Evolutionary conservation across 2,113 vertebrate species (phyloP).

Genomic region (Malurus melanocephalus): DNA sequence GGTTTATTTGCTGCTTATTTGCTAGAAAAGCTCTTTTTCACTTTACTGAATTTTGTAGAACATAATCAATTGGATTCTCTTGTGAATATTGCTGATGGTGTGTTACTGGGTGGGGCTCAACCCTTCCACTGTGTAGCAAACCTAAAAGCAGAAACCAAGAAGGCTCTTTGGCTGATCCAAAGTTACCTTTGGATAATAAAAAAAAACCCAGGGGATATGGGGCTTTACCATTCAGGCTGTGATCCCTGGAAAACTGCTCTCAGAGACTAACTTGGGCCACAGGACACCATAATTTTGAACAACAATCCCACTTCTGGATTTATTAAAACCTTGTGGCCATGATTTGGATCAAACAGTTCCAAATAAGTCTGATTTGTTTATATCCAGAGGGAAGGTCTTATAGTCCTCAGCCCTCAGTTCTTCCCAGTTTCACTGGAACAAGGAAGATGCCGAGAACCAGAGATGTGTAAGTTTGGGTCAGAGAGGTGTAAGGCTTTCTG

Average conservation of each 20-base stretch:
- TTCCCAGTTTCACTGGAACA: not conserved
- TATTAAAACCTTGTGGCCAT: not conserved
- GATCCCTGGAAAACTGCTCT: not conserved
- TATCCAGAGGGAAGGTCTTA: not conserved
- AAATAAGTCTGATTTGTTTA: not conserved
- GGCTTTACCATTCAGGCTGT: not conserved
- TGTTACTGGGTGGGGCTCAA: not conserved
- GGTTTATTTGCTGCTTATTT: not conserved
- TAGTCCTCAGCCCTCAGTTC: not conserved
- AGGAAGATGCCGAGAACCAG: not conserved
- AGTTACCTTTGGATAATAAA: not conserved
- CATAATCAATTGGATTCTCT: not conserved
- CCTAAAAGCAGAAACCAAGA: not conserved
- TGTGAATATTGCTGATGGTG: not conserved
- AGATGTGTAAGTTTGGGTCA: accelerated
- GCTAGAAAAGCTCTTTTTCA: not conserved
- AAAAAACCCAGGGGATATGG: not conserved
- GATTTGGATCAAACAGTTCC: not conserved
- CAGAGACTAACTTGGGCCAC: too few relatives aligned
- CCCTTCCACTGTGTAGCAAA: not conserved
- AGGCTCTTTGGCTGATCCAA: not conserved
- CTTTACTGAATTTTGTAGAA: not conserved
- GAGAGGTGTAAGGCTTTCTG: not conserved
- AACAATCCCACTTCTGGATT: not conserved
- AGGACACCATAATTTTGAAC: not conserved